Conservation (phyloP, 2,888 invertebrate species). For the Zeuzera pyrina region DNA sequence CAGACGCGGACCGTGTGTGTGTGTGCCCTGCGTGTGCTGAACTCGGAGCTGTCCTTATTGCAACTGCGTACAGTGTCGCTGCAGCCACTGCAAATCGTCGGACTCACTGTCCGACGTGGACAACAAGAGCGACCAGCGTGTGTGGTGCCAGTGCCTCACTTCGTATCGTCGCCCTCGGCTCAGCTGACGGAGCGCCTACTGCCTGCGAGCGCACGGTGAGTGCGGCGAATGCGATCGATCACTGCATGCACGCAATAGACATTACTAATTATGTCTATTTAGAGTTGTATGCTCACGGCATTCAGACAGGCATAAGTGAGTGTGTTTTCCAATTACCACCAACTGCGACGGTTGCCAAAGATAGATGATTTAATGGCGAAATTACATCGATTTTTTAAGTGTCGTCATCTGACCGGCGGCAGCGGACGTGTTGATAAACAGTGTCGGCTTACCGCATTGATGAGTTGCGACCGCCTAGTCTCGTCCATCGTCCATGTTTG, state of each 20-base stretch:
- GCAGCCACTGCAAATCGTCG: conserved; percentile 41
- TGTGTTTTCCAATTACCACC: conserved; percentile 33
- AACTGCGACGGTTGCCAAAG: conserved; percentile 33
- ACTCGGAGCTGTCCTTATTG: conserved; percentile 32
- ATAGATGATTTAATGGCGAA: conserved; percentile 18
- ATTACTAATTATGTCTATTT: conserved; percentile 56
- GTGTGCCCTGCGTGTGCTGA: conserved; percentile 57
- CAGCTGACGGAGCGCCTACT: conserved; percentile 57
- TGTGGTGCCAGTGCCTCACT: conserved; percentile 27
- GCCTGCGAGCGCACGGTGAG: conserved; percentile 66
- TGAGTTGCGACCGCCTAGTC: conserved; percentile 29
- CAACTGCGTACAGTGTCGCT: conserved; percentile 26
- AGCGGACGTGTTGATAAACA: conserved; percentile 60
- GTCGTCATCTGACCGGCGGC: conserved; percentile 30
- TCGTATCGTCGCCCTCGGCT: conserved; percentile 37
- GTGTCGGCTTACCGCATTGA: conserved; percentile 52
- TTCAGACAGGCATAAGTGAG: conserved; percentile 33
- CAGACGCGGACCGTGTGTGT: conserved; percentile 73
- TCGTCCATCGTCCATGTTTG: conserved; percentile 35
- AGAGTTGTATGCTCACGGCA: conserved; percentile 52
- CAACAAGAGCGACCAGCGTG: conserved; percentile 19
- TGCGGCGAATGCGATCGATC: conserved; percentile 67
- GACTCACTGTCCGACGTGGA: conserved; percentile 30
- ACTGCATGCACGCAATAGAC: conserved; percentile 56
- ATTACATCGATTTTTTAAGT: conserved; percentile 36